A percentile compares a stretch with the other conserved stretches of the same genome.
phyloP scores from a whole-genome alignment of 2,113 vertebrate genomes.

The Chelonoidis abingdonii region DNA sequence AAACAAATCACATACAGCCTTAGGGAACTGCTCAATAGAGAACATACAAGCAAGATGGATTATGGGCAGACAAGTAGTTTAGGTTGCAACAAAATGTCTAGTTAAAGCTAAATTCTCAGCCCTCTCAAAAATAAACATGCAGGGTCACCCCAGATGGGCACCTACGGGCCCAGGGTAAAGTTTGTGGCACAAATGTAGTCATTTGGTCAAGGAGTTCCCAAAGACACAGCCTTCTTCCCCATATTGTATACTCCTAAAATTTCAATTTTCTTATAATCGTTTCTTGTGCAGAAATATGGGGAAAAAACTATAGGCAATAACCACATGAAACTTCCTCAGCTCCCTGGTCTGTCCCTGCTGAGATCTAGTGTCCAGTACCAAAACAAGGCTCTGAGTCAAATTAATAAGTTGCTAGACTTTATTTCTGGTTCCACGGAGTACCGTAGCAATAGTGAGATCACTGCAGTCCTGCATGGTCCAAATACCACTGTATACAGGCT shows the following conservation, averaged over 20 bases:
- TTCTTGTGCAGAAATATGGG: neutral
- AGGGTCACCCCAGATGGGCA: neutral
- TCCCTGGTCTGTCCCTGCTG: neutral
- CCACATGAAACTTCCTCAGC: neutral
- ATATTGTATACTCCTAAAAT: neutral
- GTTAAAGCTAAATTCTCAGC: neutral
- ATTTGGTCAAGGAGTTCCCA: neutral
- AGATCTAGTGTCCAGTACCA: neutral
- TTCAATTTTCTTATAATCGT: neutral
- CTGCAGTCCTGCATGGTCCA: neutral
- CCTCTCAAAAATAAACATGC: neutral
- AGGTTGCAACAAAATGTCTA: neutral
- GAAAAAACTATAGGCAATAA: neutral
- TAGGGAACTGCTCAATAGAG: neutral
- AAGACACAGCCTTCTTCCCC: neutral
- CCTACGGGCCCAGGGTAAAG: neutral
- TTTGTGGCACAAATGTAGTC: neutral
- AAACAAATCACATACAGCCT: neutral
- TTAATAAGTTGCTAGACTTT: neutral
- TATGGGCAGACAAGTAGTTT: neutral
- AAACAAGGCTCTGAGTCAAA: neutral
- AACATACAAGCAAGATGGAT: neutral
- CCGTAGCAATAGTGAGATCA: neutral
- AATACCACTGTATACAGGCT: neutral
- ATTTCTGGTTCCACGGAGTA: neutral